These are phyloP conservation scores for Rhopalosiphum padi DNA, from an alignment of 1,140 invertebrate genomes.

Conservation along the genomic window DNA sequence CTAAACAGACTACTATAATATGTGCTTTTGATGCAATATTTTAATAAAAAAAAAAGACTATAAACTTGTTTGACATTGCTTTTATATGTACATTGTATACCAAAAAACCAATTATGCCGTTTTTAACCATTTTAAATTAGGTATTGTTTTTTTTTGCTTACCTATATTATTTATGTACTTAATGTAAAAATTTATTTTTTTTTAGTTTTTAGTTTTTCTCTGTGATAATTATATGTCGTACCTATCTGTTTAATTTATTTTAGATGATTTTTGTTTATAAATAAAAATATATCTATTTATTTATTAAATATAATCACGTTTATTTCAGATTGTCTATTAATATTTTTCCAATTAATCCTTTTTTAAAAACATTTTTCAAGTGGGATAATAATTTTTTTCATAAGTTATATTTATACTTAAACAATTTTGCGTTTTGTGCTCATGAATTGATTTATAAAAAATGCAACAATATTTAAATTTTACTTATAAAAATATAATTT, in stretches of 20 bases:
- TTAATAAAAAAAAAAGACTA: neutral
- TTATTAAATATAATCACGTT: neutral
- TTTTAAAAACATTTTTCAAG: neutral
- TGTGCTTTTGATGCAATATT: neutral
- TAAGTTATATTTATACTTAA: neutral
- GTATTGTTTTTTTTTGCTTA: neutral
- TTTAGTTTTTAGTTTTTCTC: neutral
- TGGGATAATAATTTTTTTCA: no score
- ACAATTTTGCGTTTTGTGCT: neutral
- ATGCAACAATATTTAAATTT: neutral
- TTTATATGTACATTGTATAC: neutral
- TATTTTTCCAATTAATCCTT: neutral
- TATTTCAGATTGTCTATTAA: neutral
- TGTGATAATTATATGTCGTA: constrained; percentile 11
- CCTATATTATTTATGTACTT: neutral
- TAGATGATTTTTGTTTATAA: constrained; percentile 6
- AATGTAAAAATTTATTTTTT: neutral
- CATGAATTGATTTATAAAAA: neutral
- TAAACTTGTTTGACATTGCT: neutral
- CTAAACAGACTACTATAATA: neutral
- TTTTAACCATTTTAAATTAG: neutral
- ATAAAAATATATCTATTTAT: neutral
- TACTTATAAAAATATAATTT: neutral
- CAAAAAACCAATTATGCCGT: neutral
- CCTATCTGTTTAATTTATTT: constrained; percentile 1